phyloP scores from a whole-genome alignment of 1,140 invertebrate species.

The Drosophila jambulina region DNA sequence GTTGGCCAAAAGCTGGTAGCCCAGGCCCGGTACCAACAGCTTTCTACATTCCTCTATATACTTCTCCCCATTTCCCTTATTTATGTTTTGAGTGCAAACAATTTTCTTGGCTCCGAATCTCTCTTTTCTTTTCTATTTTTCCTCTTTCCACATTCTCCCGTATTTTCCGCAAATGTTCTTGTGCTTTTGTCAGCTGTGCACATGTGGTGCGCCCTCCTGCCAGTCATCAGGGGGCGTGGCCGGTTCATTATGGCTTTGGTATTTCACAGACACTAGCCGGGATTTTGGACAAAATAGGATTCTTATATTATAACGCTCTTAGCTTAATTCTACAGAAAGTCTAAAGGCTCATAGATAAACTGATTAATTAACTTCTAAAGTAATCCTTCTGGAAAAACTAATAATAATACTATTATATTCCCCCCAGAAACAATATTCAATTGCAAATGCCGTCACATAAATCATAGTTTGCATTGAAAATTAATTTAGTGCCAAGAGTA shows the following conservation, averaged over 20 bases:
- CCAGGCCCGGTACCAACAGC: constrained; percentile 2
- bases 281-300: not conserved
- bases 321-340: not conserved
- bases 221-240: constrained; percentile 28
- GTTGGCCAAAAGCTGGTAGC: constrained; percentile 48
- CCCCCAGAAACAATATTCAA: not conserved
- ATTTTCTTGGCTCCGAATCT: constrained; percentile 48
- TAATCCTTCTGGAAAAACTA: not conserved
- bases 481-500: constrained; percentile 46
- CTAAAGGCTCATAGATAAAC: not conserved
- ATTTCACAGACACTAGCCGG: constrained; percentile 46
- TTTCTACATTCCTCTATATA: constrained; percentile 31
- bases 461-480: constrained; percentile 1
- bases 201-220: constrained; percentile 49
- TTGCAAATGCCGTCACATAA: not conserved
- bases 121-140: not conserved
- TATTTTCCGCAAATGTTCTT: constrained; percentile 44
- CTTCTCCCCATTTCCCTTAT: constrained; percentile 50
- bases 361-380: not conserved
- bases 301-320: not conserved
- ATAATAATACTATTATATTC: not conserved
- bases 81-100: constrained; percentile 69
- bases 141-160: constrained; percentile 5
- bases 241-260: constrained; percentile 64
- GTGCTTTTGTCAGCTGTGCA: constrained; percentile 79